Conservation (phyloP, 2,797 vertebrate genomes). For the Threskiornis aethiopicus region DNA sequence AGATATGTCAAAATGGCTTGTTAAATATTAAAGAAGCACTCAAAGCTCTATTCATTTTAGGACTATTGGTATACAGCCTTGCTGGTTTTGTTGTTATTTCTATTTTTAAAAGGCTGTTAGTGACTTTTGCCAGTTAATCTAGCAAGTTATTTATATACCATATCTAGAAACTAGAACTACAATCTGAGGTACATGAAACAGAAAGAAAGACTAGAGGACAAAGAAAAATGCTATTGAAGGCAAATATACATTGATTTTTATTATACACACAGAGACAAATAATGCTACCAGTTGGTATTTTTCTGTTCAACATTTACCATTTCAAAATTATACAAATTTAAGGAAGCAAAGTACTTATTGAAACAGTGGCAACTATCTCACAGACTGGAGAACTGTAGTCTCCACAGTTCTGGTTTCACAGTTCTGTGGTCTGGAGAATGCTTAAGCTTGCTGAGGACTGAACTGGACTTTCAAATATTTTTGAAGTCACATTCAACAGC, state of each 20-base stretch:
- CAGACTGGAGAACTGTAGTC: not conserved
- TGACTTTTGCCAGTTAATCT: not conserved
- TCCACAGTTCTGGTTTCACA: not conserved
- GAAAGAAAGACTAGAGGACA: not conserved
- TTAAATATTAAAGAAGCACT: slow-evolving; percentile 51
- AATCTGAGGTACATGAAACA: not conserved
- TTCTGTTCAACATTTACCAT: not conserved
- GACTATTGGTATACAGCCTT: not conserved
- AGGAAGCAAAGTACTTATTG: not conserved
- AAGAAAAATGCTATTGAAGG: not conserved
- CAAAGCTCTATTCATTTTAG: not conserved
- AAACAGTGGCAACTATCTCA: not conserved
- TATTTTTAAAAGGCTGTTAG: not conserved
- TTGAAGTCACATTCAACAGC: not conserved
- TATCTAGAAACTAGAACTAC: not conserved
- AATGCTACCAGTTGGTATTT: not conserved
- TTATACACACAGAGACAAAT: not conserved
- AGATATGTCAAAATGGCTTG: not conserved
- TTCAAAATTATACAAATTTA: not conserved
- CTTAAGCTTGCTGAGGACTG: not conserved
- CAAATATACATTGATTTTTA: not conserved
- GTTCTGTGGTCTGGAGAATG: not conserved
- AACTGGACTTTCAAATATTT: not conserved
- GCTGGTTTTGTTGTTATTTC: not conserved
- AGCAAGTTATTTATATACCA: not conserved